Percentiles rank a stretch among this genome's conserved stretches.
Evolutionary conservation across 2,113 vertebrate species (phyloP).

Genomic region (Engraulis encrasicolus): DNA sequence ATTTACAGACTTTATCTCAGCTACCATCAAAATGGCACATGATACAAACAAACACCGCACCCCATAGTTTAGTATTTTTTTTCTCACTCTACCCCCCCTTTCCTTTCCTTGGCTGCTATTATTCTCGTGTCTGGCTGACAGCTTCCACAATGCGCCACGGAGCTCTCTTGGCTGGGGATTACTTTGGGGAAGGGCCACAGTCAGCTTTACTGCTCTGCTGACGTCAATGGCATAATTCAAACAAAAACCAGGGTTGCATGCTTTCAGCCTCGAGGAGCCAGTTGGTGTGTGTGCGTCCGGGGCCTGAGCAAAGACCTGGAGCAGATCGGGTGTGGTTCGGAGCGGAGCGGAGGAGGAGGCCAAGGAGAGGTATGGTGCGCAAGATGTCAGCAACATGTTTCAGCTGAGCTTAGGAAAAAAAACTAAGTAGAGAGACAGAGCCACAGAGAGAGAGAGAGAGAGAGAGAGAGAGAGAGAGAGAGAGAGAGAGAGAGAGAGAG

Average conservation of each 20-base stretch:
- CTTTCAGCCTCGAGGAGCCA: constrained; percentile 83
- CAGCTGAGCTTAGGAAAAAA: too few relatives aligned
- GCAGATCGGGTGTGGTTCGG: constrained; percentile 69
- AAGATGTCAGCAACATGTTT: not conserved
- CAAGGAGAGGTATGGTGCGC: too few relatives aligned
- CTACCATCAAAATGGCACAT: constrained; percentile 31
- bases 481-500: too few relatives aligned
- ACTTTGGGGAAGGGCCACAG: constrained; percentile 86
- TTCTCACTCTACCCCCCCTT: not conserved
- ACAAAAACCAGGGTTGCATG: constrained; percentile 93
- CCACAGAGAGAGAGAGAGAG: not conserved
- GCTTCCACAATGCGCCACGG: constrained; percentile 80
- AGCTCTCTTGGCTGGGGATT: constrained; percentile 83
- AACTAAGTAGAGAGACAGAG: not conserved
- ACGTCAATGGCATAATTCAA: constrained; percentile 99
- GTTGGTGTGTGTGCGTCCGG: constrained; percentile 69
- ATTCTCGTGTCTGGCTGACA: constrained; percentile 75
- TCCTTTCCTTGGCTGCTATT: constrained; percentile 59
- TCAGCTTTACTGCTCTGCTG: constrained; percentile 97
- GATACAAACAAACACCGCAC: constrained; percentile 28
- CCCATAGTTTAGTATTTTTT: constrained; percentile 18
- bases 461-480: not conserved
- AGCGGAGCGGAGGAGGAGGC: constrained; percentile 11
- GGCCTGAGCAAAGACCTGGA: constrained; percentile 74
- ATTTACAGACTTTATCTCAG: constrained; percentile 25